phyloP scores from a whole-genome alignment of 2,888 invertebrate genomes.

The Pedicia rivosa region DNA sequence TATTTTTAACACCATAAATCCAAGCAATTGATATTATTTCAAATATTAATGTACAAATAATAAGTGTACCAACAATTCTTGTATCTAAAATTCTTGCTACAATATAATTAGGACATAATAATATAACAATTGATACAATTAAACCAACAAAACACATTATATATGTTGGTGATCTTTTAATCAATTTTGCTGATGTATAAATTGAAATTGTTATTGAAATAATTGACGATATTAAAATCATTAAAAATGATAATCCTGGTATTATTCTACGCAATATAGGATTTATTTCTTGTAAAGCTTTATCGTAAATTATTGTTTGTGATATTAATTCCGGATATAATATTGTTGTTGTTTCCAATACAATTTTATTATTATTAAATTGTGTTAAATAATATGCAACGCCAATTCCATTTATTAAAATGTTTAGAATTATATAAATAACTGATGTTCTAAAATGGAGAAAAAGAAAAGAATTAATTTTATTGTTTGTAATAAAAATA shows the following conservation, averaged over 20 bases:
- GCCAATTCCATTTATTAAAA: slow-evolving; percentile 27
- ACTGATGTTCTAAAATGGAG: slow-evolving; percentile 22
- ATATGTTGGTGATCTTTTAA: slow-evolving; percentile 28
- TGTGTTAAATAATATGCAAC: slow-evolving; percentile 30
- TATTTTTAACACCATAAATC: slow-evolving; percentile 31
- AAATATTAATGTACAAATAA: slow-evolving; percentile 26
- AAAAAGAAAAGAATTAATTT: neutral
- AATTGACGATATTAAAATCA: slow-evolving; percentile 25
- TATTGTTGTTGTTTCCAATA: too few relatives aligned
- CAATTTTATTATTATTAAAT: slow-evolving; percentile 27
- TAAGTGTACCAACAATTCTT: slow-evolving; percentile 26
- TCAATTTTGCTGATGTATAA: slow-evolving; percentile 26
- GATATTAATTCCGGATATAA: slow-evolving; percentile 24
- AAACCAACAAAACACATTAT: slow-evolving; percentile 26
- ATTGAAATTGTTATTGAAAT: slow-evolving; percentile 25
- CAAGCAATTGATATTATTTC: slow-evolving; percentile 28
- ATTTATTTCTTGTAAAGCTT: slow-evolving; percentile 17
- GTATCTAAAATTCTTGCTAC: slow-evolving; percentile 25
- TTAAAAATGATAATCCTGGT: slow-evolving; percentile 22
- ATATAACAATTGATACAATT: slow-evolving; percentile 23
- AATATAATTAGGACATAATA: slow-evolving; percentile 25
- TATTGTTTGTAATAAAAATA: neutral
- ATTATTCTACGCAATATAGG: too few relatives aligned
- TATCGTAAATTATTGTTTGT: slow-evolving; percentile 28
- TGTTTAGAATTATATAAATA: slow-evolving; percentile 30